These are phyloP conservation scores for Psilopogon haemacephalus DNA, from an alignment of 2,113 vertebrate species.

Conservation along the genomic window DNA sequence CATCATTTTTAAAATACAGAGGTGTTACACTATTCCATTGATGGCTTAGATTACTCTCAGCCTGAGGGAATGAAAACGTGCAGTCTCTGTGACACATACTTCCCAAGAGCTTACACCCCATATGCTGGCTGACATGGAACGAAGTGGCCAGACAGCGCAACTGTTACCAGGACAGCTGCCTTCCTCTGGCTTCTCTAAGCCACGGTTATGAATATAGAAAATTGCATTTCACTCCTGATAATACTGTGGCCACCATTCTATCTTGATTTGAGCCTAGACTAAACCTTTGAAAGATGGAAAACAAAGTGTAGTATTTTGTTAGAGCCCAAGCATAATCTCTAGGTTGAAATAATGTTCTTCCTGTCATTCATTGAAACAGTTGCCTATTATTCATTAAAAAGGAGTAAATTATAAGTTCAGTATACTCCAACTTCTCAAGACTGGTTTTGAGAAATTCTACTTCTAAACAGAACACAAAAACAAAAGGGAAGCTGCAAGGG, in stretches of 20 bases:
- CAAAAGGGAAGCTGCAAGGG: conserved; percentile 3
- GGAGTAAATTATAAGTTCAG: neutral
- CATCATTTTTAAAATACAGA: neutral
- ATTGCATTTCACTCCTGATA: neutral
- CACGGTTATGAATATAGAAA: neutral
- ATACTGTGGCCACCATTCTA: neutral
- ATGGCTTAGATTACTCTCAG: neutral
- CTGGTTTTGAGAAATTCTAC: neutral
- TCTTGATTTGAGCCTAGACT: neutral
- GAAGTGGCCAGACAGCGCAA: neutral
- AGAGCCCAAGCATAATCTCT: neutral
- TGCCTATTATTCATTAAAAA: neutral
- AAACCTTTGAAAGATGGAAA: neutral
- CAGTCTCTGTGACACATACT: neutral
- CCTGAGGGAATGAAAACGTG: neutral
- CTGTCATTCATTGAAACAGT: neutral
- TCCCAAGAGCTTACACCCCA: neutral
- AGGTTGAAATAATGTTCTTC: neutral
- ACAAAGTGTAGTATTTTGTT: neutral
- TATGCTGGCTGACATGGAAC: neutral
- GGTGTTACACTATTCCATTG: neutral
- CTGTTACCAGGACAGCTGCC: neutral
- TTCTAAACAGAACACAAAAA: neutral
- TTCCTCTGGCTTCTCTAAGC: neutral
- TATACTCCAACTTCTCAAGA: neutral